phyloP scores from a whole-genome alignment of 2,113 vertebrate genomes.

The Gavialis gangeticus region DNA sequence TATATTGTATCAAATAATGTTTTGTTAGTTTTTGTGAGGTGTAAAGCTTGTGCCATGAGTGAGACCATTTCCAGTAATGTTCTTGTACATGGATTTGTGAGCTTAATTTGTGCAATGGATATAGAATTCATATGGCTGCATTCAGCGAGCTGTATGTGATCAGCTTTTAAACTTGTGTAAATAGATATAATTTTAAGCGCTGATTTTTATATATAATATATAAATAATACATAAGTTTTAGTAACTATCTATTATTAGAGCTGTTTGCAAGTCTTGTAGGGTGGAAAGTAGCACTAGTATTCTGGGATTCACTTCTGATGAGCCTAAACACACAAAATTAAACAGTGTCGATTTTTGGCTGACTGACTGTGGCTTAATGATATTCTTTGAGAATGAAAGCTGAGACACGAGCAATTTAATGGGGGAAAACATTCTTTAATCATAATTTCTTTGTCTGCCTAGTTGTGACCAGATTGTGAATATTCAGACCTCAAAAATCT shows the following conservation, averaged over 20 bases:
- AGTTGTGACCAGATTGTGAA: not conserved
- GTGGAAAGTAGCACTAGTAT: not conserved
- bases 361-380: not conserved
- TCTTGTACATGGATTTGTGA: not conserved
- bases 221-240: not conserved
- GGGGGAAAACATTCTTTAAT: not conserved
- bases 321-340: not conserved
- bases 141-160: not conserved
- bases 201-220: not conserved
- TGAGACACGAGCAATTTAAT: not conserved
- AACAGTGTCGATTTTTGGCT: not conserved
- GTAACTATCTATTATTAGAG: no score
- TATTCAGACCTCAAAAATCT: not conserved
- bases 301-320: not conserved
- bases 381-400: not conserved
- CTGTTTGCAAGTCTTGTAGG: not conserved
- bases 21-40: conserved; percentile 19
- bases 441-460: not conserved
- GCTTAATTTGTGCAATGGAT: not conserved
- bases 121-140: not conserved
- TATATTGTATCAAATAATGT: conserved; percentile 6
- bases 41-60: not conserved
- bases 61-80: not conserved
- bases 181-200: not conserved
- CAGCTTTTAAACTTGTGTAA: not conserved